These are phyloP conservation scores for Allacma fusca DNA, from an alignment of 2,888 invertebrate genomes.

Conservation along the genomic window DNA sequence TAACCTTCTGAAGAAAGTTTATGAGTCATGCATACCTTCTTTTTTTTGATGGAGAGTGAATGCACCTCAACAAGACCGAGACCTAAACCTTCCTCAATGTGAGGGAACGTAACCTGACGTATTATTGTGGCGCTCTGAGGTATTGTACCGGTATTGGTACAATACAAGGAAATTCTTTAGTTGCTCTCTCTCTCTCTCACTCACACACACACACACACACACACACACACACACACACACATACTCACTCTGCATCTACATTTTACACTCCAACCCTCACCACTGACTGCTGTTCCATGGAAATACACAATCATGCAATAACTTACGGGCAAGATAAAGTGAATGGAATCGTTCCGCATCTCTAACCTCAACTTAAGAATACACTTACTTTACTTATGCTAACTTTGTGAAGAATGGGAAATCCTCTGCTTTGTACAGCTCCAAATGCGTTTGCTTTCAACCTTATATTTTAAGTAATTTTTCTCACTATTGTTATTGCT, in stretches of 20 bases:
- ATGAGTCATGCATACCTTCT: constrained; percentile 24
- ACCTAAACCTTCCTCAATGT: constrained; percentile 36
- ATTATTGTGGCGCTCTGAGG: neutral
- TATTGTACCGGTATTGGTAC: constrained; percentile 23
- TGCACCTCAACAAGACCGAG: neutral
- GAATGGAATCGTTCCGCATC: constrained; percentile 24
- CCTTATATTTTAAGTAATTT: neutral
- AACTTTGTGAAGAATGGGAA: neutral
- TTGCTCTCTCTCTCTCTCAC: neutral
- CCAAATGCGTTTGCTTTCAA: neutral
- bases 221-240: too few relatives aligned
- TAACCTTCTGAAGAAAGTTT: constrained; percentile 11
- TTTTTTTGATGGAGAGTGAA: neutral
- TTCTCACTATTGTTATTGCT: neutral
- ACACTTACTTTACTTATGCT: neutral
- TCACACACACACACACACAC: too few relatives aligned
- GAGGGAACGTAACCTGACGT: constrained; percentile 25
- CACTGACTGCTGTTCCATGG: constrained; percentile 8
- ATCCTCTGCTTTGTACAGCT: neutral
- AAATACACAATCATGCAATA: constrained; percentile 3
- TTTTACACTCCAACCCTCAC: neutral
- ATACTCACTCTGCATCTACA: too few relatives aligned
- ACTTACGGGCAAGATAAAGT: neutral
- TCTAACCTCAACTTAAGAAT: constrained; percentile 19
- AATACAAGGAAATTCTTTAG: constrained; percentile 21